Base-by-base conservation (phyloP, 2,888 invertebrate genomes). In the Parasteatoda lunata region DNA sequence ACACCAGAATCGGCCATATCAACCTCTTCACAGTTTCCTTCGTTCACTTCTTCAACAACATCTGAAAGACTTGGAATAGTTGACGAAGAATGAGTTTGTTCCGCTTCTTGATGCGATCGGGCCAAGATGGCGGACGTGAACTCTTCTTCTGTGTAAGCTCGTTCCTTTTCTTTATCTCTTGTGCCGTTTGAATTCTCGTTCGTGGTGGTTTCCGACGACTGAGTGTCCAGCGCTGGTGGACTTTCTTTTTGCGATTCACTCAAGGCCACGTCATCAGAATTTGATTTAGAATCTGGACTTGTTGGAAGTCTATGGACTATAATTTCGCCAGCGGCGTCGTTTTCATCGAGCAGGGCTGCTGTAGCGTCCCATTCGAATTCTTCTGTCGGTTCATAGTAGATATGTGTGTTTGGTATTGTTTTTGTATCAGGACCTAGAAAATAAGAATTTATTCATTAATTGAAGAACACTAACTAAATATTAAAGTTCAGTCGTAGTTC, bases 81-180 rank as follows among this genome's bases (percentile, higher is more conserved):
- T 30, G 70, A 71, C 52, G 45, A 72, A 30, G 80, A 72, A 9
- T 64, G 48, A 11, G 48, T 65, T 45, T 51, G 66, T 13, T 59
- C 83, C 4, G 59, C 51, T 45, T 70, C 59, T 2, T 77, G 52
- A 4, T 54, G 72, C 3, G 81, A 73, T n/a, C 88, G 69, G 0
- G 88, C 88, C 68, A 88, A 76, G 54, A 88, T 83, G 68, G 88
- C 86, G 51, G 75, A 72, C n/a, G 88, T 86, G 79, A 88, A 88
- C 52, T 88, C 88, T 49, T 86, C 88, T 49, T 78, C 54, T 13
- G 86, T 88, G 65, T 83, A 86, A 76, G 88, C 83, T 79, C 86
- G 82, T 69, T 71, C 71, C 49, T 71, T 15, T 11, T 78, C 83
- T 68, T 86, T 77, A 68, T 30, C 59, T 78, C 78, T 77, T 68